Evolutionary conservation across 2,888 invertebrate genomes (phyloP).

Genomic region (Phanerotoma sp.): DNA sequence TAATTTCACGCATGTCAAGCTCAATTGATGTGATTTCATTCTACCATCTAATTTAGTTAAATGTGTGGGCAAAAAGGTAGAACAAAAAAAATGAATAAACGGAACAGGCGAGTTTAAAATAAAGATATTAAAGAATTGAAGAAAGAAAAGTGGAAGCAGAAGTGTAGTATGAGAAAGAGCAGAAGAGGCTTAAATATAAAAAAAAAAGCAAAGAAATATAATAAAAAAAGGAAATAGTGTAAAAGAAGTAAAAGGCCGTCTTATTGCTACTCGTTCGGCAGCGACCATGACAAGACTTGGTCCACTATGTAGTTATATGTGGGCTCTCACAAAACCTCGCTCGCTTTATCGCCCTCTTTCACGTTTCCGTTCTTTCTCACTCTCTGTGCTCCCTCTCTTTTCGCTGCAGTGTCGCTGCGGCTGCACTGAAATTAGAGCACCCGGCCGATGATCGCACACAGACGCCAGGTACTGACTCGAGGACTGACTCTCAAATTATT

Average conservation of each 20-base stretch:
- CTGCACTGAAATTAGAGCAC: conserved; percentile 22
- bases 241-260: conserved; percentile 28
- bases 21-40: conserved; percentile 10
- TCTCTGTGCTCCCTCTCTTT: conserved; percentile 1
- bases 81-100: background rate
- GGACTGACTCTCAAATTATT: conserved; percentile 11
- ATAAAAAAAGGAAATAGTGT: conserved; percentile 19
- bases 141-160: background rate
- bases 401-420: conserved; percentile 24
- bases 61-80: background rate
- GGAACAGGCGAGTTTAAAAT: background rate
- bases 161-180: background rate
- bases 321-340: conserved; percentile 11
- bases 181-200: conserved; percentile 1
- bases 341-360: background rate
- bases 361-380: conserved; percentile 4
- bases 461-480: conserved; percentile 1
- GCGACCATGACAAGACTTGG: conserved; percentile 6
- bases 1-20: conserved; percentile 12
- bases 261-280: conserved; percentile 23
- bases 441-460: conserved; percentile 1
- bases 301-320: conserved; percentile 19
- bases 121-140: conserved; percentile 3
- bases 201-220: conserved; percentile 27
- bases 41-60: background rate